These are phyloP conservation scores for Petrolisthes cinctipes DNA, from an alignment of 2,888 invertebrate genomes.

Conservation along the genomic window DNA sequence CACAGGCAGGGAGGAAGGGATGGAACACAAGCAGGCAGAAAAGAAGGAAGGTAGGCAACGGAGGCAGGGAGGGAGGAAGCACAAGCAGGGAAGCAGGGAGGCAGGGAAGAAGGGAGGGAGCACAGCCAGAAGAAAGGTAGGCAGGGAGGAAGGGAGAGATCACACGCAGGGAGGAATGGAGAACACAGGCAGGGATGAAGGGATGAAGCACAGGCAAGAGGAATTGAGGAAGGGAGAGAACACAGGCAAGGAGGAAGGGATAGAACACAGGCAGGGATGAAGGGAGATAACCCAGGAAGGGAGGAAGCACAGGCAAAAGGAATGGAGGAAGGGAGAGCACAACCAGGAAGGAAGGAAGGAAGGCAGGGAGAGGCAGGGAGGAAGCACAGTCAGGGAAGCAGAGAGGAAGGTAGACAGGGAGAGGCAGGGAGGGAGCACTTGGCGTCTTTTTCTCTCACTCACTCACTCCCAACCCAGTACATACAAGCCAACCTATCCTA, in stretches of 20 bases:
- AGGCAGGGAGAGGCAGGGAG: conserved; percentile 1
- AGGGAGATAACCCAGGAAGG: not conserved
- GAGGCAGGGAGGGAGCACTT: not conserved
- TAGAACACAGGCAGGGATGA: not conserved
- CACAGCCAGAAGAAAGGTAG: not conserved
- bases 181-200: not conserved
- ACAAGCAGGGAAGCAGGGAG: not conserved
- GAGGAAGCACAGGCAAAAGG: not conserved
- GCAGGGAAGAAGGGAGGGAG: not conserved
- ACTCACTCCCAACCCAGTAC: not conserved
- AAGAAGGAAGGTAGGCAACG: not conserved
- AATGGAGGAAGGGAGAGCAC: not conserved
- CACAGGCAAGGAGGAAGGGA: not conserved
- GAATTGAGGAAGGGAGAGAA: not conserved
- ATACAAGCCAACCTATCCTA: too few relatives aligned
- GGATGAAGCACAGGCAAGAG: not conserved
- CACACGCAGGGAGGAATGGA: not conserved
- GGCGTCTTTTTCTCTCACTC: too few relatives aligned
- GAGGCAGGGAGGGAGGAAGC: not conserved
- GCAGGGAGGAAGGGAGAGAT: not conserved
- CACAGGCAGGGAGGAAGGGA: not conserved
- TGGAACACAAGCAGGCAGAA: not conserved
- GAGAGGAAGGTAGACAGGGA: not conserved
- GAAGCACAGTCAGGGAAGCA: not conserved
- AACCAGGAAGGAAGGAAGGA: not conserved